Evolutionary conservation across 2,113 vertebrate species (phyloP), one percentile per base, ranked within the genome.

Genomic region (Alethe diademata): DNA sequence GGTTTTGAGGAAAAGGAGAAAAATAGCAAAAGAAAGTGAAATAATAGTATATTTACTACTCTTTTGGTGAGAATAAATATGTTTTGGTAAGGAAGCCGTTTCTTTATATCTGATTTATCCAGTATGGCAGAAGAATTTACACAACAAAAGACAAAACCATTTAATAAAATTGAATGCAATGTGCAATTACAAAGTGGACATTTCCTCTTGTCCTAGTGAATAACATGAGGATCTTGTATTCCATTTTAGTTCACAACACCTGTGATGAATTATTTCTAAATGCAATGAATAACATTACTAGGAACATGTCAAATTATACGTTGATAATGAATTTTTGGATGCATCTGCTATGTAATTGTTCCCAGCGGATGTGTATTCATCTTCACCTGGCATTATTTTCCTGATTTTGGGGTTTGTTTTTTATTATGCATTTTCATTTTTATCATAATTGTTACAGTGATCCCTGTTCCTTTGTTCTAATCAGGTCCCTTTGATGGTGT

Each of bases 351-450:
- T 94, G 84, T 97, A 96, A 95, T 94, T 97, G 90, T 96, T 97
- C 94, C 86, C 96, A 90, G 80, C 0, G 33, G 93, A 95, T 92
- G 90, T 38, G 40, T 91, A 90, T 94, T 96, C 83, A 88, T 91
- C 89, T 95, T 97, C 91, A 96, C 91, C 93, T 98, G 94, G 85
- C 73, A 94, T 96, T 95, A 97, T 97, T 97, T 97, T 95, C 97
- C 97, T 97, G 96, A 97, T 98, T 98, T 98, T 96, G 91, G 65
- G 90, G 86, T 82, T 86, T 93, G 92, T 86, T 93, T 96, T 97
- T 97, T 96, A 96, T 92, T 96, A 95, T 78, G 81, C 90, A 96
- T 97, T 98, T 98, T 98, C 98, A 97, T 98, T 98, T 98, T 98
- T 96, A 98, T 96, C 95, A 93, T 98, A 98, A 98, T 98, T 98